Percentiles rank a stretch among this genome's conserved stretches.
These are phyloP conservation scores for Drosophila meridionalis DNA, from an alignment of 2,888 invertebrate species.

Conservation along the genomic window DNA sequence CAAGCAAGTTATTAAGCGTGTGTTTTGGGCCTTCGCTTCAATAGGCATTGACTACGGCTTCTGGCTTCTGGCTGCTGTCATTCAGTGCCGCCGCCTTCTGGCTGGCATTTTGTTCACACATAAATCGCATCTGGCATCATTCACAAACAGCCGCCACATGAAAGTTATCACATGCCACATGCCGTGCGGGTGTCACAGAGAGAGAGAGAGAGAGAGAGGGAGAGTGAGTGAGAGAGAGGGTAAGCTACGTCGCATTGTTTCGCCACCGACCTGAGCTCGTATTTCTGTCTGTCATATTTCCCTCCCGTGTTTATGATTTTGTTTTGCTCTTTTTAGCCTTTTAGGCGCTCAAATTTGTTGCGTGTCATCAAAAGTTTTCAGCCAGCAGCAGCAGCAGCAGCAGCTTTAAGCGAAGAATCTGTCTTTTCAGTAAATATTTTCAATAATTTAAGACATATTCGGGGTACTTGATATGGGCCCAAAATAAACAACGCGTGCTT, in stretches of 20 bases:
- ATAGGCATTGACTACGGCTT: constrained; percentile 22
- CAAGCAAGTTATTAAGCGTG: not conserved
- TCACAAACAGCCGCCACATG: constrained; percentile 36
- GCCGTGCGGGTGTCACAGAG: not conserved
- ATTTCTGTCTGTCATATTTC: constrained; percentile 31
- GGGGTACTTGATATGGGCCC: not conserved
- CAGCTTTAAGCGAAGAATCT: constrained; percentile 12
- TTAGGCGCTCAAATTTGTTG: constrained; percentile 1
- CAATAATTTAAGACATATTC: constrained; percentile 24
- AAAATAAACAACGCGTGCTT: constrained; percentile 2
- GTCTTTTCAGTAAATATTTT: constrained; percentile 6
- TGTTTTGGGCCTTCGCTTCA: constrained; percentile 15
- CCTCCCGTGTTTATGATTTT: not conserved
- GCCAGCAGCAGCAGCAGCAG: constrained; percentile 4
- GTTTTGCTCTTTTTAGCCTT: constrained; percentile 5
- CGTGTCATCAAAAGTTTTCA: constrained; percentile 4
- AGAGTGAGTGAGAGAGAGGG: not conserved
- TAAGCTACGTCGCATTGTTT: constrained; percentile 30
- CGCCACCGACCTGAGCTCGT: constrained; percentile 25
- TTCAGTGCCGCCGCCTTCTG: constrained; percentile 22
- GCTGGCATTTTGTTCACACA: constrained; percentile 37
- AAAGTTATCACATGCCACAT: constrained; percentile 20
- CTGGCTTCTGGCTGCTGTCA: constrained; percentile 9
- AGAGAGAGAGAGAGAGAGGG: not conserved
- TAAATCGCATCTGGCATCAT: constrained; percentile 43